A percentile compares a stretch with the other conserved stretches of the same genome.
Evolutionary conservation across 2,888 invertebrate genomes (phyloP).

Genomic region (Apotomis turbidana): DNA sequence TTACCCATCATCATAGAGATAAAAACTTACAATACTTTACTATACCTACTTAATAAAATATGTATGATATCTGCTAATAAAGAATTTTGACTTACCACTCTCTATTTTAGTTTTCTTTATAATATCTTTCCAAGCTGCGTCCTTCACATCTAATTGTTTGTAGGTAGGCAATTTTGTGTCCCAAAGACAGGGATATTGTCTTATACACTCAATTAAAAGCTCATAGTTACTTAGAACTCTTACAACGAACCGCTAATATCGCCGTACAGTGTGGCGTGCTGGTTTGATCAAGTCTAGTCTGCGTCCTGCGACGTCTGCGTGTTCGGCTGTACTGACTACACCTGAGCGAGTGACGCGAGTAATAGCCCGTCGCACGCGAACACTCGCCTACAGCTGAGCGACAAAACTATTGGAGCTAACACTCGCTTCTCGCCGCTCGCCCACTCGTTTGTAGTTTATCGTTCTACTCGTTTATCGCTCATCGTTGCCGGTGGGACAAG

Average conservation of each 20-base stretch:
- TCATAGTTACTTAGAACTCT: conserved; percentile 11
- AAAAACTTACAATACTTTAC: conserved; percentile 3
- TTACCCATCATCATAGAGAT: conserved; percentile 30
- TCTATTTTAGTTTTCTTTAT: conserved; percentile 36
- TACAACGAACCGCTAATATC: conserved; percentile 13
- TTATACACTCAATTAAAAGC: conserved; percentile 40
- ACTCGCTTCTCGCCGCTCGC: conserved; percentile 11
- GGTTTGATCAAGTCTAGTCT: conserved; percentile 14
- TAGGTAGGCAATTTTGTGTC: conserved; percentile 32
- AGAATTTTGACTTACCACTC: conserved; percentile 29
- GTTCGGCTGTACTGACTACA: conserved; percentile 10
- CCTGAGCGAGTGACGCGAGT: conserved; percentile 20
- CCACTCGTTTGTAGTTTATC: conserved; percentile 3
- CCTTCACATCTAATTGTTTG: conserved; percentile 34
- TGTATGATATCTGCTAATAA: conserved; percentile 7
- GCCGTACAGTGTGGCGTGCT: conserved; percentile 16
- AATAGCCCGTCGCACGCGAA: conserved; percentile 20
- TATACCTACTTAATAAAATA: not conserved
- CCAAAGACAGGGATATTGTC: conserved; percentile 42
- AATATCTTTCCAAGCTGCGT: conserved; percentile 41
- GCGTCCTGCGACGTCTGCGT: not conserved
- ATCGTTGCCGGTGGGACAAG: not conserved
- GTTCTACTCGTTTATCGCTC: conserved; percentile 1
- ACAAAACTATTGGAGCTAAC: conserved; percentile 11
- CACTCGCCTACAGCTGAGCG: conserved; percentile 1